Evolutionary conservation across 2,797 vertebrate genomes (phyloP).

Genomic region (Mormyrops attenuatus): DNA sequence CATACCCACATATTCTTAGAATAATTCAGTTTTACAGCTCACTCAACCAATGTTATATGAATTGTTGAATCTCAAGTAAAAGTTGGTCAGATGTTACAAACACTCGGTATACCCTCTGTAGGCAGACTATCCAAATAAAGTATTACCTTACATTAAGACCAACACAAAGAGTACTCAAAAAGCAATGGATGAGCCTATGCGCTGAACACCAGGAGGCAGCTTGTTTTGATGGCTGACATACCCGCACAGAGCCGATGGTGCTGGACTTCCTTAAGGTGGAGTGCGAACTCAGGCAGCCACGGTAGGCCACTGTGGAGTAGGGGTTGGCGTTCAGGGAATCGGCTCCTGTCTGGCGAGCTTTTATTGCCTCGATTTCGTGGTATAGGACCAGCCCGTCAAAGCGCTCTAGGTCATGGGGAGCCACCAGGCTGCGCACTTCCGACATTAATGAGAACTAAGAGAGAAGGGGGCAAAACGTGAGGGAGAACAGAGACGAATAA

Average conservation of each 20-base stretch:
- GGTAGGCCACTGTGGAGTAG: slow-evolving; percentile 61
- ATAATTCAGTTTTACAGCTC: neutral
- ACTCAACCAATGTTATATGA: neutral
- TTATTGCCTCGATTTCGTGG: slow-evolving; percentile 79
- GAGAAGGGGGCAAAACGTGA: neutral
- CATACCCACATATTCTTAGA: neutral
- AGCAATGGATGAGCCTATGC: neutral
- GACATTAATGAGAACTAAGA: slow-evolving; percentile 82
- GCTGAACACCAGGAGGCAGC: neutral
- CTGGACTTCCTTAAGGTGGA: slow-evolving; percentile 64
- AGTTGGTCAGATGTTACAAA: neutral
- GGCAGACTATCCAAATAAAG: neutral
- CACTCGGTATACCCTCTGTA: neutral
- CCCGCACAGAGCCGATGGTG: slow-evolving; percentile 66
- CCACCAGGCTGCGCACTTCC: slow-evolving; percentile 76
- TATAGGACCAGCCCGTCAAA: slow-evolving; percentile 82
- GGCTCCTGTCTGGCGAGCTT: slow-evolving; percentile 66
- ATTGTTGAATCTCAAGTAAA: neutral
- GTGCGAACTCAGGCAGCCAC: slow-evolving; percentile 56
- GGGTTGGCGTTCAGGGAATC: slow-evolving; percentile 53
- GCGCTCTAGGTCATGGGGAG: slow-evolving; percentile 74
- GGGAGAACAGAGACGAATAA: neutral
- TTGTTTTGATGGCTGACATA: slow-evolving; percentile 35
- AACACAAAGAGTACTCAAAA: neutral
- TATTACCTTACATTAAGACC: neutral